Base-by-base conservation (phyloP, 1,140 invertebrate species). In the Zaprionus ornatus region DNA sequence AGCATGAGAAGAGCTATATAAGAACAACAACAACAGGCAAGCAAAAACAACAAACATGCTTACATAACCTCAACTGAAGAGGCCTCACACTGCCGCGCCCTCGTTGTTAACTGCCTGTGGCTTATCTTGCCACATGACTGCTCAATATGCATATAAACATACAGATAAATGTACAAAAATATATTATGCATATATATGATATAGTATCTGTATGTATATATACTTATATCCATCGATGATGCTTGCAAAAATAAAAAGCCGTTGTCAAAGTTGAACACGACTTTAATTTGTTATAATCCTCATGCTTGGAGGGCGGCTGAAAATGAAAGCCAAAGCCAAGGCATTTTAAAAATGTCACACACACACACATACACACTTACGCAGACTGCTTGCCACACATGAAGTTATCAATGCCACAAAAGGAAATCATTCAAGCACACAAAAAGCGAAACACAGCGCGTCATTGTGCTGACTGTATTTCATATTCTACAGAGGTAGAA, bases 261-360 rank as follows among this genome's bases (percentile, higher is more conserved):
- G 62, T 55, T 77, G 73, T 66, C 72, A 87, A 52, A 77, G 65
- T 79, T 74, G 50, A 62, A 72, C 70, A 78, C 56, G 87, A 80
- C 77, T 87, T 84, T 87, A 88, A 87, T 87, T 87, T 88, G 80
- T 80, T 69, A 78, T 83, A 88, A 84, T 77, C 74, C 27, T 50
- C 56, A 37, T 40, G 54, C 69, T 78, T 13, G 29, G 35, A 32
- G 66, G 17, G 37, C 25, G 9, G 15, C 6, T 29, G 25, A 74
- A 74, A 81, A 54, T 61, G 37, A 57, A 40, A 65, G 25, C 55
- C 35, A 68, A 55, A 62, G 83, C 63, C 13, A 32, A 88, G 55
- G 70, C 68, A 78, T 88, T 87, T 83, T 75, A 74, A 77, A 83
- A 25, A 25, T 65, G 21, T 52, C 60, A 64, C 13, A 59, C 35